Percentiles rank a stretch among this genome's conserved stretches.
Evolutionary conservation across 2,888 invertebrate genomes (phyloP).

Genomic region (Apamea crenata): DNA sequence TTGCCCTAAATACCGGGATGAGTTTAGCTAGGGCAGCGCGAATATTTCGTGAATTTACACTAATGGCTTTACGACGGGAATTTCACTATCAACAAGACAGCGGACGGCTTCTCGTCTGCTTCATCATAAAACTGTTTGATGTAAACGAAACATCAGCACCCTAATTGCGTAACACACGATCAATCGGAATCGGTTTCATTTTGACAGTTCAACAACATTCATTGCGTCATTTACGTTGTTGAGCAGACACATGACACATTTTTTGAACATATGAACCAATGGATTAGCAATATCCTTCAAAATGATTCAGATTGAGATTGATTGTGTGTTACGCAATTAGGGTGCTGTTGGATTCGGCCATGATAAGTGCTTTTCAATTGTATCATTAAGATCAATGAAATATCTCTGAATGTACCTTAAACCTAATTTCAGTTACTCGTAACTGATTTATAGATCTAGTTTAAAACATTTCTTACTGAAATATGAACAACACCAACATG

Average conservation of each 20-base stretch:
- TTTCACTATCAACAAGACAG: constrained; percentile 32
- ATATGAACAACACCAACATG: background rate
- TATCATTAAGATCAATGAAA: constrained; percentile 33
- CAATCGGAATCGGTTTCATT: no score
- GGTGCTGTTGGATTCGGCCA: background rate
- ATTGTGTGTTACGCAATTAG: no score
- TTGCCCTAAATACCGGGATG: constrained; percentile 54
- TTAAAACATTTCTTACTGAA: background rate
- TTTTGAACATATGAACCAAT: no score
- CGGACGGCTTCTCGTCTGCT: constrained; percentile 6
- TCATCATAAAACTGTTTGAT: constrained; percentile 45
- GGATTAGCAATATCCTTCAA: no score
- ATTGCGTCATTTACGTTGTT: no score
- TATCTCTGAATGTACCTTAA: background rate
- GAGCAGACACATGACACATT: no score
- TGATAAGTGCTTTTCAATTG: constrained; percentile 26
- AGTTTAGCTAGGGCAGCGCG: constrained; percentile 41
- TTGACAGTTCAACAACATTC: no score
- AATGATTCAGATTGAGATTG: no score
- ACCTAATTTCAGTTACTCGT: background rate
- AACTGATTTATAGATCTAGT: background rate
- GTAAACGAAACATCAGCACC: constrained; percentile 12
- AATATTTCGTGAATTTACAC: constrained; percentile 39
- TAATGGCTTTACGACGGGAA: constrained; percentile 42
- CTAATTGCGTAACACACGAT: no score